Percentiles rank a stretch among this genome's conserved stretches.
Conservation (phyloP, 2,888 invertebrate species). For the Leucoma salicis region DNA sequence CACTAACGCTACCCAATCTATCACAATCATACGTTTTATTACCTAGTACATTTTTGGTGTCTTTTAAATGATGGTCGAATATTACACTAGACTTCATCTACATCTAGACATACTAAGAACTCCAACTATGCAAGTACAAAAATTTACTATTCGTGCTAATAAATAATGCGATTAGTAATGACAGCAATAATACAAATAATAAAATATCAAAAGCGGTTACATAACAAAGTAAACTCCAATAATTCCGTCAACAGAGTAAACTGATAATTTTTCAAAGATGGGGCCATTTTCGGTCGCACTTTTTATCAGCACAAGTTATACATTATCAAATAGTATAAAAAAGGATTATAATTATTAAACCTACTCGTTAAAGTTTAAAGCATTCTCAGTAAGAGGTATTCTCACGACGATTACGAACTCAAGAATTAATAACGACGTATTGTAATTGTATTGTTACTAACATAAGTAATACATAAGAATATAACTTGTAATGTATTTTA, state of each 20-base stretch:
- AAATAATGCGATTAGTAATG: slow-evolving; percentile 3
- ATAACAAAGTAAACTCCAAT: neutral
- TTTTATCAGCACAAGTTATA: slow-evolving; percentile 2
- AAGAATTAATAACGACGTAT: slow-evolving; percentile 23
- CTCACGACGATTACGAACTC: too few species aligned
- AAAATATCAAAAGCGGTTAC: neutral
- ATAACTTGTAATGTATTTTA: slow-evolving; percentile 8
- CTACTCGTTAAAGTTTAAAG: slow-evolving; percentile 41
- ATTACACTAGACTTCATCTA: slow-evolving; percentile 29
- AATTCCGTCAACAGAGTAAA: neutral
- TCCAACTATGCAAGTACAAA: slow-evolving; percentile 30
- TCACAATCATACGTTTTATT: slow-evolving; percentile 55
- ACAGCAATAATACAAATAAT: neutral
- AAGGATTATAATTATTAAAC: slow-evolving; percentile 34
- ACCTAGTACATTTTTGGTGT: slow-evolving; percentile 66
- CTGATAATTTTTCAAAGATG: neutral
- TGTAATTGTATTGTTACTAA: slow-evolving; percentile 27
- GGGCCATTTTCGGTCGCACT: neutral
- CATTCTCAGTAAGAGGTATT: slow-evolving; percentile 42
- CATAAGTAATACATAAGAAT: slow-evolving; percentile 9
- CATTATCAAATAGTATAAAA: slow-evolving; percentile 24
- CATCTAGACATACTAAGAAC: slow-evolving; percentile 27
- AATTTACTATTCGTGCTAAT: slow-evolving; percentile 12
- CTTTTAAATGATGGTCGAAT: slow-evolving; percentile 42
- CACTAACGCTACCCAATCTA: slow-evolving; percentile 36